Conservation (phyloP, 2,888 invertebrate genomes). For the Hoplodrina ambigua region DNA sequence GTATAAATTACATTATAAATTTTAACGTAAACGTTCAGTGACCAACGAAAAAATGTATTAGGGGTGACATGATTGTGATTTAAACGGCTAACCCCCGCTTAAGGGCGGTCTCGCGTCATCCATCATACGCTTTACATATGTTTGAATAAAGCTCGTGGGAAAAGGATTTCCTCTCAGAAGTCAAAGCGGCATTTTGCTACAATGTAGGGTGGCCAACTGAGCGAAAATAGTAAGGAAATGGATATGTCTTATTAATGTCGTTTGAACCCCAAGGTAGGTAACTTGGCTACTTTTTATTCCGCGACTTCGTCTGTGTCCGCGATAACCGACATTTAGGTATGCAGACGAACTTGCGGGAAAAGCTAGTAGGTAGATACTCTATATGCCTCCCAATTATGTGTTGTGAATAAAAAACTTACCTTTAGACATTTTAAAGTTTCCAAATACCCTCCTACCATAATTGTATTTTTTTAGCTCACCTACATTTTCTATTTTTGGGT, state of each 20-base stretch:
- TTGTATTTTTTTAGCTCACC: no score
- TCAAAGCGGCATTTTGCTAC: conserved; percentile 84
- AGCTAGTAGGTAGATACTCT: no score
- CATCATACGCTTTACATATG: conserved; percentile 91
- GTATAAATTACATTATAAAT: conserved; percentile 89
- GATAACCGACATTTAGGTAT: no score
- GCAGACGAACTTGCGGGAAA: no score
- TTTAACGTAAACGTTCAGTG: conserved; percentile 81
- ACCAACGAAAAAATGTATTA: conserved; percentile 86
- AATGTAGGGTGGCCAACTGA: conserved; percentile 75
- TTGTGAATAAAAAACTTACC: no score
- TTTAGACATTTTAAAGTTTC: no score
- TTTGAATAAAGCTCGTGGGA: conserved; percentile 91
- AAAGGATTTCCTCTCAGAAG: conserved; percentile 90
- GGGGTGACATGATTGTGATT: conserved; percentile 87
- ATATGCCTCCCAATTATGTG: no score
- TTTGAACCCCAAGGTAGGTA: no score
- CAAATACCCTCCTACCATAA: no score
- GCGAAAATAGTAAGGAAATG: conserved; percentile 24
- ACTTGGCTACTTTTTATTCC: no score
- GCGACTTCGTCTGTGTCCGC: no score
- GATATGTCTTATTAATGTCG: conserved; percentile 11
- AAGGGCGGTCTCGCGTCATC: conserved; percentile 86
- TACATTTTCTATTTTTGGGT: neutral
- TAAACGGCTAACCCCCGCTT: conserved; percentile 85